Base-by-base conservation (phyloP, 2,888 invertebrate species). In the Pammene aurita region DNA sequence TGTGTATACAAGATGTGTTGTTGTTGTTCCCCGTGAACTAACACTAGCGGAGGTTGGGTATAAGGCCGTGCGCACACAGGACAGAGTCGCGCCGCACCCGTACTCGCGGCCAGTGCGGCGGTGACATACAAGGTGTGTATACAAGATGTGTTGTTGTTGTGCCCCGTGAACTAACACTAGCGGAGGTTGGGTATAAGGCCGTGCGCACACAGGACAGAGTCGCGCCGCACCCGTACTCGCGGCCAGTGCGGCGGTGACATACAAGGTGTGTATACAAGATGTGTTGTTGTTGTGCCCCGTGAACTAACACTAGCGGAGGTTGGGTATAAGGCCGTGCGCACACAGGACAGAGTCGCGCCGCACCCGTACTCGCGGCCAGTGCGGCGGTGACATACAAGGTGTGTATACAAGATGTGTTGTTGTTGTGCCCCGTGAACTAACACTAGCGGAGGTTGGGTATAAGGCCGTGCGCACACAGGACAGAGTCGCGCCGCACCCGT, bases 311-410 rank as follows among this genome's bases (percentile, higher is more conserved):
- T 13, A 14, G 14, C 14, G 73, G 81, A 88, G 73, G 81, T 88
- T 85, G 91, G 91, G 87, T 91, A 79, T 72, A 92, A 92, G 89
- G 84, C 90, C 76, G 86, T 90, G 71, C 79, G 90, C 1, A 83
- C 84, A 72, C 75, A 91, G 5, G 89, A 89, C 63, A 75, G 92
- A 14, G 71, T 82, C 46, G 85, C 84, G 77, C 75, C 77, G 18
- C 91, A 91, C 26, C 26, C 26, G 4, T 26, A 26, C 26, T 26
- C 26, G 26, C 26, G 26, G 26, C 26, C 1, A 26, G 26, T 4
- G 26, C 26, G 26, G 26, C 26, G 26, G 26, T 26, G 26, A 26
- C 26, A 4, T 26, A n/a, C n/a, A 26, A 26, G 26, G 26, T 26
- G 26, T 26, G 26, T 26, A 26, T 26, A 26, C 26, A 26, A 4